Conservation (phyloP, 2,113 vertebrate genomes). For the Neolamprologus sp. region DNA sequence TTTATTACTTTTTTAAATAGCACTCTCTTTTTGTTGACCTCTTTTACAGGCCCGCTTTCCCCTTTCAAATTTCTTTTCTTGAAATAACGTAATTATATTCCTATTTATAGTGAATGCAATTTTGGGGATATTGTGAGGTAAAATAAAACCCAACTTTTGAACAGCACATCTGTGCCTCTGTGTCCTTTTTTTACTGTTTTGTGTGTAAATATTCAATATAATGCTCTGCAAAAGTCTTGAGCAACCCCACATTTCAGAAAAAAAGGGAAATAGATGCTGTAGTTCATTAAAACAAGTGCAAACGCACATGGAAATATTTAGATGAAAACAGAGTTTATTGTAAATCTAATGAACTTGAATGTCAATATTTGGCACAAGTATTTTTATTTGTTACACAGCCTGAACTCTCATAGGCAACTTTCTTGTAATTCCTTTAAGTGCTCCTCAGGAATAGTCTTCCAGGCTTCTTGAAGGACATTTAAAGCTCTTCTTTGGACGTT, state of each 20-base stretch:
- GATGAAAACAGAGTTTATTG: background rate
- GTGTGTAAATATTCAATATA: background rate
- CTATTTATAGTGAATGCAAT: background rate
- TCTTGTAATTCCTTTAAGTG: background rate
- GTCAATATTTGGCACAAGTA: background rate
- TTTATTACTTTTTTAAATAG: background rate
- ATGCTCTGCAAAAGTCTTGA: background rate
- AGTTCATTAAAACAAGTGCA: background rate
- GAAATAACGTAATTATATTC: background rate
- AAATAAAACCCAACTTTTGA: background rate
- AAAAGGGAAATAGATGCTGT: background rate
- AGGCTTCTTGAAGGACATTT: background rate
- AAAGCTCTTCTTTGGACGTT: background rate
- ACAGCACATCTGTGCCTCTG: background rate
- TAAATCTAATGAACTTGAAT: background rate
- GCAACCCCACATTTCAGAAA: background rate
- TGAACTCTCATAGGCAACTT: background rate
- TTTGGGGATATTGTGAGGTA: background rate
- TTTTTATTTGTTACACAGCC: background rate
- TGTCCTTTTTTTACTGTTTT: background rate
- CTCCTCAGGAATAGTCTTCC: background rate
- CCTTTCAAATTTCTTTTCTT: background rate
- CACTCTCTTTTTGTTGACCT: background rate
- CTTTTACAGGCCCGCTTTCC: background rate
- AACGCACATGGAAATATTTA: background rate